Base-by-base conservation (phyloP, 2,113 vertebrate genomes). In the Pachyramphus minor region DNA sequence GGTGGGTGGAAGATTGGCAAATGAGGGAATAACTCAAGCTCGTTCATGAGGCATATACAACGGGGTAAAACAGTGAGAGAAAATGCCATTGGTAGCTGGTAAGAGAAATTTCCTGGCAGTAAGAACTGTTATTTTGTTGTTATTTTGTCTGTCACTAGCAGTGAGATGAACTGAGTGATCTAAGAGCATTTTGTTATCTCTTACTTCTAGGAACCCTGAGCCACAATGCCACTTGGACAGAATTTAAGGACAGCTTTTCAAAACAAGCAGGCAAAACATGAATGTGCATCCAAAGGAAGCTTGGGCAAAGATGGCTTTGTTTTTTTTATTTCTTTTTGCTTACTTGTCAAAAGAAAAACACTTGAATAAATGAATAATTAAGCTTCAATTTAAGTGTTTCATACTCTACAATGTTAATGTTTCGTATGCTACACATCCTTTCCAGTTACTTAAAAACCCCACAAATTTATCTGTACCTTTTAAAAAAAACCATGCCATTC, bases 161-260 rank as follows among this genome's bases (percentile, higher is more conserved):
- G 44, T 16, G 85, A 93, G 95, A 95, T 96, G 95, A 93, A 95
- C 88, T 55, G 82, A 68, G 73, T 94, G 83, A 96, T 93, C 93
- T 95, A 93, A 49, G 88, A 92, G 85, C 94, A 86, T 91, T 95
- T 95, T 97, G 90, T 84, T 96, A 96, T 96, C 96, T 96, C 96
- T 96, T 96, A 96, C 94, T 97, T 97, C 96, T 95, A 96, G 95
- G 96, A 96, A 96, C 77, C 69, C 88, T 71, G 89, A 95, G 90
- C 95, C 95, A 92, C 95, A 96, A 95, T 89, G 93, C 79, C 86
- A 90, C 88, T 96, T 88, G 76, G 92, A 84, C 66, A 4, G 19
- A 80, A 84, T 94, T 95, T 96, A 95, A 52, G 76, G 66, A 90
- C 73, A 84, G 95, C 85, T 75, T 97, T 93, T 95, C 93, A 94